Base-by-base conservation (phyloP, 2,888 invertebrate species). In the Psylliodes chrysocephalus region DNA sequence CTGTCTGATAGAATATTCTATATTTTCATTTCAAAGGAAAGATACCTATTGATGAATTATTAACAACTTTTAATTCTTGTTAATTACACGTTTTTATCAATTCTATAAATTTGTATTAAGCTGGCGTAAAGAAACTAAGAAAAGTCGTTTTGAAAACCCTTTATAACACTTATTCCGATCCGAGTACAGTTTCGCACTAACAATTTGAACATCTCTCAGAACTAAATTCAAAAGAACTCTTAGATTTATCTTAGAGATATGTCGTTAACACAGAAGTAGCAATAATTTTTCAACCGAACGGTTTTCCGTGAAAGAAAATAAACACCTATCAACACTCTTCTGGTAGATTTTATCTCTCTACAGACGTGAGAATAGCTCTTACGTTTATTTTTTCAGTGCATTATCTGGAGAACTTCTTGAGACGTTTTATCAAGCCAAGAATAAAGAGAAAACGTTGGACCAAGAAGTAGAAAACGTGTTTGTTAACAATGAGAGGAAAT, bases 221-320 rank as follows among this genome's bases (percentile, higher is more conserved):
- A 22, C 2, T 22, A 22, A 22, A 22, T 22, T 22, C 3, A 4
- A 6, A 22, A 22, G 22, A 6, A 6, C 22, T 6, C 22, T 22
- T 22, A 30, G 46, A 22, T 46, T 46, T 56, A 33, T 54, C n/a
- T 30, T 15, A 18, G 18, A 44, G 28, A 55, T 46, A 44, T 56
- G 46, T 56, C 56, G 44, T 46, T 56, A 56, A 28, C 56, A 28
- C 44, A 44, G 30, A 56, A 44, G 15, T 28, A 30, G 46, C 28
- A 46, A 56, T 49, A 47, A 57, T 57, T 57, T 57, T 57, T 30
- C 57, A 57, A 25, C 57, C 30, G 17, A 57, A 57, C 57, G 47
- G 57, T 47, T 56, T 57, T 57, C 47, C 47, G 38, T 30, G 40
- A 22, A 12, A 25, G 30, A 51, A 59, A 59, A 59, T 59, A 59